phyloP scores from a whole-genome alignment of 2,888 invertebrate genomes.

The Chelonus formosanus region DNA sequence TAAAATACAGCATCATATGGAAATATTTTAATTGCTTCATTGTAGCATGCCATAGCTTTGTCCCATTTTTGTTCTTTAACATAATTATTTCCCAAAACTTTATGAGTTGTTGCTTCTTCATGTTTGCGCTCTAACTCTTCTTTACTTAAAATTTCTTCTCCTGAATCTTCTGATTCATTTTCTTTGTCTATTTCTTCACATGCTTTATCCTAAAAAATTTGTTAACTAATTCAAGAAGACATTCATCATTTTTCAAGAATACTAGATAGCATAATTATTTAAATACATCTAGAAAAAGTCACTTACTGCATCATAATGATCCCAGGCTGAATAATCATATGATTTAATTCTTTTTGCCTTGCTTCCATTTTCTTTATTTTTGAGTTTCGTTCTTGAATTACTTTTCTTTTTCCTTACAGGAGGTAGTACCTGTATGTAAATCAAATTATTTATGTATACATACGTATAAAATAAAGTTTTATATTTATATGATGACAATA shows the following conservation, averaged over 20 bases:
- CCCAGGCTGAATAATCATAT: constrained; percentile 79
- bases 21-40: constrained; percentile 84
- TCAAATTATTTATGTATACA: not conserved
- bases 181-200: constrained; percentile 66
- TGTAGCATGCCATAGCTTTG: constrained; percentile 87
- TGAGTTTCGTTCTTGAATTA: constrained; percentile 45
- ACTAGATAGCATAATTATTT: no score
- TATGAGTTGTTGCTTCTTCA: constrained; percentile 75
- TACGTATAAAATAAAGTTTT: not conserved
- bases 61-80: constrained; percentile 83
- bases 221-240: no score
- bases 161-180: constrained; percentile 58
- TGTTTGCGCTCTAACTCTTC: constrained; percentile 66
- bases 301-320: constrained; percentile 79
- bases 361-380: constrained; percentile 40
- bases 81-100: constrained; percentile 83
- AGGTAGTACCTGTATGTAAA: constrained; percentile 63
- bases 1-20: constrained; percentile 81
- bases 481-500: not conserved
- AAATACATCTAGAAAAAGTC: not conserved
- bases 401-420: constrained; percentile 68
- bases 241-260: no score
- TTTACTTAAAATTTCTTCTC: constrained; percentile 66
- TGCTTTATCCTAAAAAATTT: constrained; percentile 68
- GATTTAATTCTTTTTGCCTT: constrained; percentile 68